Evolutionary conservation across 2,797 vertebrate species (phyloP).

Genomic region (Enteromius radiatus): DNA sequence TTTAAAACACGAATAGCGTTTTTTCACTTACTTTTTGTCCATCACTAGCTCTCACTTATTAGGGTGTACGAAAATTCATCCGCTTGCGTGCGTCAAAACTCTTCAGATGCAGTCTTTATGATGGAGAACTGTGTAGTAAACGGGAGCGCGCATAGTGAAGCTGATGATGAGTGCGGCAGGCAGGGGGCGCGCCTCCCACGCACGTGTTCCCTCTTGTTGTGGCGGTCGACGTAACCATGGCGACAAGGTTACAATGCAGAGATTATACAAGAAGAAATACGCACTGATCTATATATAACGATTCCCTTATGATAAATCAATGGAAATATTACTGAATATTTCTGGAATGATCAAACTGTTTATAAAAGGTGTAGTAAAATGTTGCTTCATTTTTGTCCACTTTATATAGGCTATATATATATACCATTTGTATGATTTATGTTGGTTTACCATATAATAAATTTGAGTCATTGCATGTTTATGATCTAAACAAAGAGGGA

Average conservation of each 20-base stretch:
- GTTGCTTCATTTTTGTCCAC: neutral
- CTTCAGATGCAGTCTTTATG: neutral
- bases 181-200: slow-evolving; percentile 30
- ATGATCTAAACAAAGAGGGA: neutral
- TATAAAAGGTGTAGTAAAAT: neutral
- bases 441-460: neutral
- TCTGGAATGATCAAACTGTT: neutral
- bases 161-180: neutral
- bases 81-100: neutral
- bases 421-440: neutral
- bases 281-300: too few relatives aligned
- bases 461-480: neutral
- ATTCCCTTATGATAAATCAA: too few relatives aligned
- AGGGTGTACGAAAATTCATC: neutral
- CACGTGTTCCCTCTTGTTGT: slow-evolving; percentile 3
- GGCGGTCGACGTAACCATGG: slow-evolving; percentile 26
- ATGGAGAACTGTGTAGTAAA: slow-evolving; percentile 9
- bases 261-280: neutral
- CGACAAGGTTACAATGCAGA: slow-evolving; percentile 7
- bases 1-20: neutral
- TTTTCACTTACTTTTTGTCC: slow-evolving; percentile 31
- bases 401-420: too few relatives aligned
- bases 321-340: neutral
- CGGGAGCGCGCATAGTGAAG: neutral
- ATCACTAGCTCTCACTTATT: slow-evolving; percentile 10